Evolutionary conservation across 2,888 invertebrate species (phyloP).

Genomic region (Sarcophaga rosellei): DNA sequence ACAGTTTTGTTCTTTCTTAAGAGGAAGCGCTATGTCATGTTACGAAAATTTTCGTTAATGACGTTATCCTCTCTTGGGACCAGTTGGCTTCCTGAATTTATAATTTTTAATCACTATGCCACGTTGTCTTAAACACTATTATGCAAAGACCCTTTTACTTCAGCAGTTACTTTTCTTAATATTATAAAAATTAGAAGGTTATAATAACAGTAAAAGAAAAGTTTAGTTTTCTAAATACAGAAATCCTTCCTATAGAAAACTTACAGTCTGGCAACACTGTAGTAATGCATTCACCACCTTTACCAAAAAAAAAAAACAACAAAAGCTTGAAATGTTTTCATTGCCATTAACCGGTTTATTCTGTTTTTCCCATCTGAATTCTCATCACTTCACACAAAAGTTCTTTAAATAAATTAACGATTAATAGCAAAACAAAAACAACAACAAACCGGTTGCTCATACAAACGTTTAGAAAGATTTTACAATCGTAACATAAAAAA

Average conservation of each 20-base stretch:
- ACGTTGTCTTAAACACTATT: too few relatives aligned
- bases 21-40: too few relatives aligned
- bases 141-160: too few relatives aligned
- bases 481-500: conserved; percentile 13
- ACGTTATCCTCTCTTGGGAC: too few relatives aligned
- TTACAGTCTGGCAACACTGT: conserved; percentile 3
- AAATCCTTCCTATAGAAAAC: background rate
- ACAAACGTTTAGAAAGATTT: background rate
- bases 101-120: too few relatives aligned
- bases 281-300: conserved; percentile 15
- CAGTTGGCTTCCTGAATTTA: too few relatives aligned
- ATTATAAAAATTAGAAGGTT: too few relatives aligned
- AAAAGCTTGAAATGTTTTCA: conserved; percentile 42
- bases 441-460: conserved; percentile 31
- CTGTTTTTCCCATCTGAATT: background rate
- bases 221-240: too few relatives aligned
- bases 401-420: conserved; percentile 34
- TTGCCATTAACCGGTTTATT: conserved; percentile 55
- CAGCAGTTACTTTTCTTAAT: too few relatives aligned
- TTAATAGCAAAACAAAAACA: conserved; percentile 13
- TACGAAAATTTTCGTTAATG: too few relatives aligned
- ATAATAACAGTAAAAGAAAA: too few relatives aligned
- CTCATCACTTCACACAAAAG: conserved; percentile 3
- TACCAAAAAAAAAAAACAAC: background rate
- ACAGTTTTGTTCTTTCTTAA: too few relatives aligned